Evolutionary conservation across 2,888 invertebrate species (phyloP), one percentile per base, ranked within the genome.

Genomic region (Brenthis ino): DNA sequence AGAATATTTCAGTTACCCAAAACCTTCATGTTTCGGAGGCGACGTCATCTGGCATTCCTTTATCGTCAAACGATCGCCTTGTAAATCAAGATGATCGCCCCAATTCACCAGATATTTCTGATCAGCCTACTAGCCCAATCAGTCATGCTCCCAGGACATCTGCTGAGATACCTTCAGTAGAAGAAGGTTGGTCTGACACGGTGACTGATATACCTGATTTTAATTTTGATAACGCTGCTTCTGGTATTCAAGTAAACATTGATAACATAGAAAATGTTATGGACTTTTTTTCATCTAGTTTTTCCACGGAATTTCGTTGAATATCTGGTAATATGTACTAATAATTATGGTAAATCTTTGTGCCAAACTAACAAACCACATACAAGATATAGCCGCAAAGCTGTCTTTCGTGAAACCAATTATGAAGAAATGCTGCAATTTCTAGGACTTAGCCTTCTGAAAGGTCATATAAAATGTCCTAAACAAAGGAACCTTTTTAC

Each of bases 311-410:
- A 70, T 66, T 66, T 65, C 57, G 57, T 71, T 53, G 71, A 66
- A 43, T 71, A 71, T 71, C 48, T 71, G 72, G 57, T 68, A 51
- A 53, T 60, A 65, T 72, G 71, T 72, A 74, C 70, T 72, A 71
- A 69, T 61, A 55, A 56, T 60, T 72, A 72, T 65, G 72, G 69
- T 53, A 65, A 66, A 64, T 63, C 58, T 28, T 68, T 72, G 66
- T 68, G 67, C 60, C 48, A 47, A 57, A 64, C 58, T 55, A 71
- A 68, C 65, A 66, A 69, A 65, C 72, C 72, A 37, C 71, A 71
- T 61, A 73, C 72, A 55, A 68, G 70, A 69, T 60, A 71, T 66
- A 61, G 64, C 65, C 68, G 70, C 37, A 65, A 48, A 51, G 53
- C 55, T 53, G 61, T 61, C 55, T 72, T 68, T 69, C 65, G 64